These are phyloP conservation scores for Ptilorrhoa leucosticta DNA, from an alignment of 2,113 vertebrate genomes.

Conservation along the genomic window DNA sequence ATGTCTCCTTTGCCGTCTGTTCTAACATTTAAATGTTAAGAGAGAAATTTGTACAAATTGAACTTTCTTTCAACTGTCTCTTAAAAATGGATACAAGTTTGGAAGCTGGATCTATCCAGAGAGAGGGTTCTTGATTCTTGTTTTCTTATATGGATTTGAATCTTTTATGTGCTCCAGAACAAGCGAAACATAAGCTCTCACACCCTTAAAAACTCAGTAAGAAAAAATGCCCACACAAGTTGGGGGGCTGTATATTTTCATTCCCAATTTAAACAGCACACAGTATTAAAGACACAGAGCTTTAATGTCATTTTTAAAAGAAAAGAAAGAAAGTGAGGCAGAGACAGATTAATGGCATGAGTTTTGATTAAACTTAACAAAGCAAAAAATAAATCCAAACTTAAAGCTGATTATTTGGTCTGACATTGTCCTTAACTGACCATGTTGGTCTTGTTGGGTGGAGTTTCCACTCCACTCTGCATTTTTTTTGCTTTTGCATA, in stretches of 20 bases:
- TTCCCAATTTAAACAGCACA: not conserved
- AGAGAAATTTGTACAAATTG: not conserved
- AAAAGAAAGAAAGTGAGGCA: not conserved
- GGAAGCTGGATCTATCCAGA: not conserved
- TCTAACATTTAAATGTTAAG: not conserved
- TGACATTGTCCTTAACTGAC: not conserved
- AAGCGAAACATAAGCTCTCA: not conserved
- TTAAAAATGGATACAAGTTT: not conserved
- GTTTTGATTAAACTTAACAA: not conserved
- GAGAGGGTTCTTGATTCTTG: not conserved
- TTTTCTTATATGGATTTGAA: not conserved
- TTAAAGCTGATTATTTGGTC: not conserved
- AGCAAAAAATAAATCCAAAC: not conserved
- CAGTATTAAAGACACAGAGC: not conserved
- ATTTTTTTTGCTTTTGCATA: not conserved
- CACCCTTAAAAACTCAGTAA: not conserved
- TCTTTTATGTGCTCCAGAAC: not conserved
- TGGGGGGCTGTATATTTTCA: not conserved
- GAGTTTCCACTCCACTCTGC: not conserved
- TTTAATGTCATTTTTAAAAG: not conserved
- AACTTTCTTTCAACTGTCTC: not conserved
- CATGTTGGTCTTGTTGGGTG: not conserved
- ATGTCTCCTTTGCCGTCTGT: accelerated
- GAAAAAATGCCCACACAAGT: not conserved
- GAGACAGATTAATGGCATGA: not conserved